These are phyloP conservation scores for Gymnobelideus leadbeateri DNA, from an alignment of 2,113 vertebrate genomes.

Conservation along the genomic window DNA sequence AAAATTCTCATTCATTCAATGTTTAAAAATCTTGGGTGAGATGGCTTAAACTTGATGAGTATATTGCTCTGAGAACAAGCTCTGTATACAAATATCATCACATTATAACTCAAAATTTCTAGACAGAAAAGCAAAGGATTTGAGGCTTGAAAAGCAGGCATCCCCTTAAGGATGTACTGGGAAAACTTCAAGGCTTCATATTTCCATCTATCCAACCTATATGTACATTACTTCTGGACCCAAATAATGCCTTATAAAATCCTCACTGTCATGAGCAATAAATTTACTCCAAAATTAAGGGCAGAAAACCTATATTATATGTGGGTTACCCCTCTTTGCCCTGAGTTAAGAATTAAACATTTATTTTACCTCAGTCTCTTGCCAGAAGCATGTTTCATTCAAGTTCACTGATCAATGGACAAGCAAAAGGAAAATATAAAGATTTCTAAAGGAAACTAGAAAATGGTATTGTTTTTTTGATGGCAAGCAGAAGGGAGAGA, in stretches of 20 bases:
- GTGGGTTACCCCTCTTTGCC: not conserved
- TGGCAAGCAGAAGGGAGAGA: not conserved
- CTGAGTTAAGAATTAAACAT: not conserved
- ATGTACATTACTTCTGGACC: not conserved
- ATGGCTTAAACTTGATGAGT: constrained; percentile 15
- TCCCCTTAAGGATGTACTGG: not conserved
- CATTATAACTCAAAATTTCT: not conserved
- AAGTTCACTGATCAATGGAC: not conserved
- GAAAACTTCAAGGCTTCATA: not conserved
- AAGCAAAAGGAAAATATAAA: not conserved
- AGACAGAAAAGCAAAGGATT: not conserved
- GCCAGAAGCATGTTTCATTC: not conserved
- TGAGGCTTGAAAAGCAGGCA: constrained; percentile 18
- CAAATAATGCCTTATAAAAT: not conserved
- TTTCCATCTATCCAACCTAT: not conserved
- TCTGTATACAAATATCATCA: not conserved
- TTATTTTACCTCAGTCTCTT: not conserved
- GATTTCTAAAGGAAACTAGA: not conserved
- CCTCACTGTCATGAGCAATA: not conserved
- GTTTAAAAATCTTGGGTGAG: not conserved
- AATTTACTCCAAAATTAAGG: not conserved
- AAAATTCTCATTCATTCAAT: not conserved
- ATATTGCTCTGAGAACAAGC: not conserved
- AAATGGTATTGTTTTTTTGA: not conserved
- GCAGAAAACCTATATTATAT: not conserved